phyloP scores from a whole-genome alignment of 2,888 invertebrate species.

The Scaptomyza flava region DNA sequence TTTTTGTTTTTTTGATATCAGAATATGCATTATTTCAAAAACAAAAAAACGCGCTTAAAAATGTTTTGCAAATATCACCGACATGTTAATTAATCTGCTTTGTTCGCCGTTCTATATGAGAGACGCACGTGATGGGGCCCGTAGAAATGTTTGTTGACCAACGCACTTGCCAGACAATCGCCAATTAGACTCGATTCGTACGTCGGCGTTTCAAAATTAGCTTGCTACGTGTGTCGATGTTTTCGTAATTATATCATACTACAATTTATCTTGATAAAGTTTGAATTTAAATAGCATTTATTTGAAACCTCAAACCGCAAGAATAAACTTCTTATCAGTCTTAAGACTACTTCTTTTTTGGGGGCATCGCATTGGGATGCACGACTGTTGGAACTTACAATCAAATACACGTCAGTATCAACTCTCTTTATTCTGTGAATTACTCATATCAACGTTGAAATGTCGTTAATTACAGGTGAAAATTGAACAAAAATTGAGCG shows the following conservation, averaged over 20 bases:
- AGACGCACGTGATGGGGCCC: slow-evolving; percentile 64
- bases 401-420: slow-evolving; percentile 33
- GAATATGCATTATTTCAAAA: slow-evolving; percentile 31
- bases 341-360: slow-evolving; percentile 1
- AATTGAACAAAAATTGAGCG: slow-evolving; percentile 73
- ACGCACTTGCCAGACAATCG: slow-evolving; percentile 70
- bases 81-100: slow-evolving; percentile 71
- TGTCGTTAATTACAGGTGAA: slow-evolving; percentile 75
- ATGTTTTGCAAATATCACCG: slow-evolving; percentile 57
- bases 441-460: slow-evolving; percentile 51
- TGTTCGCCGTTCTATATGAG: slow-evolving; percentile 54
- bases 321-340: not conserved
- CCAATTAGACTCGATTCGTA: slow-evolving; percentile 58
- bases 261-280: too few species aligned
- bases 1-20: slow-evolving; percentile 50
- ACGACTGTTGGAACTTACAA: slow-evolving; percentile 34
- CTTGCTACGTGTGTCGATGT: not conserved
- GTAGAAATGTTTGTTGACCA: slow-evolving; percentile 69
- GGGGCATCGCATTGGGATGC: slow-evolving; percentile 14
- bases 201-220: not conserved
- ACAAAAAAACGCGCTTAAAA: slow-evolving; percentile 30
- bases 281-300: too few species aligned
- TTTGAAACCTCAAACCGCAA: not conserved
- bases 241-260: too few species aligned
- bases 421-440: slow-evolving; percentile 46